phyloP scores from a whole-genome alignment of 1,140 invertebrate genomes.

The Caenorhabditis tropicalis region DNA sequence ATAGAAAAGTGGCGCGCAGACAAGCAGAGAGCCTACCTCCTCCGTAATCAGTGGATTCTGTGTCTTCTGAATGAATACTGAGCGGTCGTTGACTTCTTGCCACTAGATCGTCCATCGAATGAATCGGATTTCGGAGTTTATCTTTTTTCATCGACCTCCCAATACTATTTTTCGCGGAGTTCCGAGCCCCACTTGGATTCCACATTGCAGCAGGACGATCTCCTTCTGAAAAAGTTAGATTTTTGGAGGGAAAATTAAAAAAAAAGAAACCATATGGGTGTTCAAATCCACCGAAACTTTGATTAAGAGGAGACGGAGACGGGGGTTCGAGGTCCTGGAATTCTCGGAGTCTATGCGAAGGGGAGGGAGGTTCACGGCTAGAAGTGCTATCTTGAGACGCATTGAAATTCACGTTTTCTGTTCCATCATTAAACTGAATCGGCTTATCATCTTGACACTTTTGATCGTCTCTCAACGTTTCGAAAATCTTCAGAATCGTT shows the following conservation, averaged over 20 bases:
- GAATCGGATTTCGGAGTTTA: slow-evolving; percentile 11
- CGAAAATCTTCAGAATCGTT: slow-evolving; percentile 22
- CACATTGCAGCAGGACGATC: slow-evolving; percentile 17
- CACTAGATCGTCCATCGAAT: neutral
- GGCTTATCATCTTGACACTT: slow-evolving; percentile 28
- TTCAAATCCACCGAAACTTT: slow-evolving; percentile 22
- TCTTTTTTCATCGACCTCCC: slow-evolving; percentile 30
- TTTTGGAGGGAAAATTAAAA: neutral
- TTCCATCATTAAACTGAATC: slow-evolving; percentile 21
- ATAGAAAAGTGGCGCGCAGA: neutral
- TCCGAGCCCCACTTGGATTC: neutral
- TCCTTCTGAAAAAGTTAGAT: neutral
- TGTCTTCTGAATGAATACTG: slow-evolving; percentile 25
- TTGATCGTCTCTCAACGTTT: neutral
- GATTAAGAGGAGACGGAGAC: neutral
- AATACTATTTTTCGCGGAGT: slow-evolving; percentile 15
- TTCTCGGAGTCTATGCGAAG: neutral
- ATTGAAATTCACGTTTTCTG: neutral
- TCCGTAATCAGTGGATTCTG: neutral
- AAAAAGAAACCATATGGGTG: neutral
- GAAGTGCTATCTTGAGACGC: slow-evolving; percentile 22
- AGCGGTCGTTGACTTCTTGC: slow-evolving; percentile 1
- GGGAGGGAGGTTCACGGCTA: neutral
- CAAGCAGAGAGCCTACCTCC: neutral
- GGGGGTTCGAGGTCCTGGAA: neutral